phyloP scores from a whole-genome alignment of 2,888 invertebrate genomes.

The Morinoia aosen region DNA sequence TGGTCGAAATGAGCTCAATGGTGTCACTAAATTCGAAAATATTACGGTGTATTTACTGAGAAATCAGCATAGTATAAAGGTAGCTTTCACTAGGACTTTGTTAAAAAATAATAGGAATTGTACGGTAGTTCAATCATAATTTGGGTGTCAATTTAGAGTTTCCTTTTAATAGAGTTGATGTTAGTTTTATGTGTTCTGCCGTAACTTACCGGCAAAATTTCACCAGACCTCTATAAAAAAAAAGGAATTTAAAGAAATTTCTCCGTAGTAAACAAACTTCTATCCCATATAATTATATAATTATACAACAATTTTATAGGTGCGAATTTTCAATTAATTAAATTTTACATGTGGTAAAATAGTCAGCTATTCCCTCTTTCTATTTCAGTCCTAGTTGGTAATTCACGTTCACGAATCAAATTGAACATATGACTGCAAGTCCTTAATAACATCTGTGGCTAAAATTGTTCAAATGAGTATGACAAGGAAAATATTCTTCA shows the following conservation, averaged over 20 bases:
- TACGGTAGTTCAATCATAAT: background rate
- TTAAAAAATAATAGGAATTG: background rate
- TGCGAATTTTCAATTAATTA: no score
- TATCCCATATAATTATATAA: no score
- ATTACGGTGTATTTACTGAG: no score
- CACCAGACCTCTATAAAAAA: background rate
- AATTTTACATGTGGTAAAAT: no score
- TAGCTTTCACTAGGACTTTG: background rate
- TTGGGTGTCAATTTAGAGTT: background rate
- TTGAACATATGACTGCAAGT: background rate
- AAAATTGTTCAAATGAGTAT: background rate
- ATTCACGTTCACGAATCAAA: background rate
- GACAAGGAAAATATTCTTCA: background rate
- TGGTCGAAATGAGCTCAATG: no score
- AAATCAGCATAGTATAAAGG: background rate
- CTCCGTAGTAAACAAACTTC: no score
- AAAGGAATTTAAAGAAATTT: background rate
- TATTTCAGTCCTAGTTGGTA: no score
- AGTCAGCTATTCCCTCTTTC: no score
- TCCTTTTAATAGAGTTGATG: background rate
- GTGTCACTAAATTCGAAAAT: no score
- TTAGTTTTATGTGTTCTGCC: background rate
- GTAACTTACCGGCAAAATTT: background rate
- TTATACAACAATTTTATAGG: no score
- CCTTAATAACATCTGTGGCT: background rate